phyloP scores from a whole-genome alignment of 2,888 invertebrate genomes.

The Sarcophaga carnaria region DNA sequence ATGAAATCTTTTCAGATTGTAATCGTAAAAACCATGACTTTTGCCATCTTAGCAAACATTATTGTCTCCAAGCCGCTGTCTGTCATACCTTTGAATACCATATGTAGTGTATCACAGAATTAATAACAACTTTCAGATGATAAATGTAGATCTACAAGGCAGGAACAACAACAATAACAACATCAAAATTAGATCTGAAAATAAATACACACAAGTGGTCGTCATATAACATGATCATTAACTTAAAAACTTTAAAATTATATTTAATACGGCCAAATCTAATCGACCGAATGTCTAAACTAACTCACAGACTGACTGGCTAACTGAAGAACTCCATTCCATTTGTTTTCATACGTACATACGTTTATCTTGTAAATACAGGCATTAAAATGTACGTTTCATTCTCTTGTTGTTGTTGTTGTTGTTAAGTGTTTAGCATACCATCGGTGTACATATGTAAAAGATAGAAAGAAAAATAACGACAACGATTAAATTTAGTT shows the following conservation, averaged over 20 bases:
- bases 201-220: slow-evolving; percentile 1
- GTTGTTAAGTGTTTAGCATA: no score
- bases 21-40: background rate
- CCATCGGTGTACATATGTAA: no score
- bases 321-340: background rate
- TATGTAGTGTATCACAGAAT: slow-evolving; percentile 1
- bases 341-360: background rate
- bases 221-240: slow-evolving; percentile 30
- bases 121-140: slow-evolving; percentile 36
- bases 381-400: background rate
- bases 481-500: no score
- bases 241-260: slow-evolving; percentile 28
- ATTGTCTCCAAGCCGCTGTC: background rate
- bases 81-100: background rate
- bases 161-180: background rate
- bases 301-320: no score
- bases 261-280: slow-evolving; percentile 19
- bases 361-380: slow-evolving; percentile 9
- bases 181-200: background rate
- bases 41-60: background rate
- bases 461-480: no score
- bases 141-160: slow-evolving; percentile 29
- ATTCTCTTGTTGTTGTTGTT: no score
- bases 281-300: background rate
- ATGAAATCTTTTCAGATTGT: background rate